Conservation (phyloP, 2,113 vertebrate genomes). For the Trogon melanurus region DNA sequence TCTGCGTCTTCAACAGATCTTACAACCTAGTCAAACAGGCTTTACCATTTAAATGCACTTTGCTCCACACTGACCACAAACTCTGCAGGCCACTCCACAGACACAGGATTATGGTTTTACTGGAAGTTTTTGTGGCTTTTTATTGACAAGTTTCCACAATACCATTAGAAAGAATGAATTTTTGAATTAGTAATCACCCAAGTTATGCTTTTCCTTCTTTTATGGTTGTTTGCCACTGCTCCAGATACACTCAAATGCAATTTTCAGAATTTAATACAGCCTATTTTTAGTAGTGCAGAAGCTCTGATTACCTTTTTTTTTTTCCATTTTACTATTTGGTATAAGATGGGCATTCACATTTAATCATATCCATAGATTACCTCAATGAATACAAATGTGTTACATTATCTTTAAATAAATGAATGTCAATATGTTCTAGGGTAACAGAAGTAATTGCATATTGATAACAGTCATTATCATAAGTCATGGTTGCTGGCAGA, state of each 20-base stretch:
- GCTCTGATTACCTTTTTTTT: slow-evolving; percentile 47
- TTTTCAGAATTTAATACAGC: slow-evolving; percentile 57
- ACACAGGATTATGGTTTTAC: background rate
- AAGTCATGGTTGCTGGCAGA: slow-evolving; percentile 69
- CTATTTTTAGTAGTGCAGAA: slow-evolving; percentile 62
- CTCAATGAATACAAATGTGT: slow-evolving; percentile 75
- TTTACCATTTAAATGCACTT: background rate
- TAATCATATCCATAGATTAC: slow-evolving; percentile 72
- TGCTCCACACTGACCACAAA: background rate
- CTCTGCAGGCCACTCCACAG: background rate
- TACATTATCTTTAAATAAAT: slow-evolving; percentile 78
- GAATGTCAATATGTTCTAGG: slow-evolving; percentile 73
- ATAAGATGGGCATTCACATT: slow-evolving; percentile 69
- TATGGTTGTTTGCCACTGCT: slow-evolving; percentile 39
- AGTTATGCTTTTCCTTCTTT: slow-evolving; percentile 50
- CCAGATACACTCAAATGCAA: slow-evolving; percentile 57
- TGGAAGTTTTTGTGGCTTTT: background rate
- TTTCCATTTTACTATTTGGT: slow-evolving; percentile 56
- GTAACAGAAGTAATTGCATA: slow-evolving; percentile 77
- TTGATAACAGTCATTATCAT: slow-evolving; percentile 76
- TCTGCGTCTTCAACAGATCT: background rate
- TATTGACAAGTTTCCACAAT: background rate
- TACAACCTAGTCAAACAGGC: background rate
- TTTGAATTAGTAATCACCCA: background rate
- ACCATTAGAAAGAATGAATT: background rate